Base-by-base conservation (phyloP, 1,140 invertebrate genomes). In the Leguminivora glycinivorella region DNA sequence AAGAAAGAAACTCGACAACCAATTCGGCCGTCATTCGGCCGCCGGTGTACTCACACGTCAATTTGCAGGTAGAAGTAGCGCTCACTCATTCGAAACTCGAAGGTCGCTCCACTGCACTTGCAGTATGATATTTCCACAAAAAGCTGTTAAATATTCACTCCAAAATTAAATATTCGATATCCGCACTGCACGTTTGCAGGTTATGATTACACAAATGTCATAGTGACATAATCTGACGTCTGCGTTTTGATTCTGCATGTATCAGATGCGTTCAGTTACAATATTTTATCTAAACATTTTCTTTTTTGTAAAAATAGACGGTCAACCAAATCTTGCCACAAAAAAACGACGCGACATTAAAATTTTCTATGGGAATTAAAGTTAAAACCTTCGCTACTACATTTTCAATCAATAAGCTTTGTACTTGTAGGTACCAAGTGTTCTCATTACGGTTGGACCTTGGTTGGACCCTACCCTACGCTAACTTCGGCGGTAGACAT, bases 31-130 rank as follows among this genome's bases (percentile, higher is more conserved):
- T 0, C 12, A n/a, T 29, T 52, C 25, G 58, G 12, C 25, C 25
- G 58, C 24, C 25, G 58, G n/a, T 4, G 6, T 31, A 67, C 73
- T 74, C 40, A 74, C 73, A 71, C n/a, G 10, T 74, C 70, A 12
- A 75, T 19, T 10, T 70, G 63, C 68, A 75, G 40, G 40, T 75
- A 75, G 34, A 72, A 75, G 40, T 70, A 70, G 3, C 22, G 60
- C 4, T 29, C 31, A 24, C 19, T 68, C 73, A 75, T 75, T 47
- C 58, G 73, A 68, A 67, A 9, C 19, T 22, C 14, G 25, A 31
- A 9, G 14, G 6, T 29, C 29, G n/a, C 12, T 52, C 6, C 58
- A 29, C 25, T n/a, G 58, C 58, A 34, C 58, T 34, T 5, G 7
- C 25, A 17, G 58, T 10, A 14, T 31, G 29, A 29, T 19, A 25